Evolutionary conservation across 2,888 invertebrate genomes (phyloP).

Genomic region (Hoplodrina blanda): DNA sequence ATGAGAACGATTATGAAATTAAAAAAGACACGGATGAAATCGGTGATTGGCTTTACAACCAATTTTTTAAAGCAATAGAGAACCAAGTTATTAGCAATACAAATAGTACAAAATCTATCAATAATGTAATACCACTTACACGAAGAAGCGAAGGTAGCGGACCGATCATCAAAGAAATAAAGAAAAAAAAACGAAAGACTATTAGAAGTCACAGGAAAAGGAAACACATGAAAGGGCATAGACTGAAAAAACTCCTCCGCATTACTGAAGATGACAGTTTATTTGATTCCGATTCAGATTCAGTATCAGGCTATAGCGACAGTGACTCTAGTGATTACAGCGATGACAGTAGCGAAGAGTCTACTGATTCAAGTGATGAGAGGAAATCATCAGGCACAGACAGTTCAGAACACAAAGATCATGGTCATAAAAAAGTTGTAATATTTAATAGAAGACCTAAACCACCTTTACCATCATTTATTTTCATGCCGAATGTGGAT

Average conservation of each 20-base stretch:
- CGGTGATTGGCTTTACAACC: conserved; percentile 87
- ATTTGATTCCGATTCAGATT: conserved; percentile 70
- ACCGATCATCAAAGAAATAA: conserved; percentile 51
- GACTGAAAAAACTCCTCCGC: conserved; percentile 76
- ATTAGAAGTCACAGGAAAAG: conserved; percentile 63
- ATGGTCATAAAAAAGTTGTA: conserved; percentile 82
- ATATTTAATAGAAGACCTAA: conserved; percentile 81
- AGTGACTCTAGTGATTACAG: conserved; percentile 52
- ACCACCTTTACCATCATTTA: conserved; percentile 83
- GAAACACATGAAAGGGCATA: conserved; percentile 66
- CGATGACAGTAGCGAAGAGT: conserved; percentile 17
- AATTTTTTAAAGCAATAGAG: conserved; percentile 87
- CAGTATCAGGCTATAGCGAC: conserved; percentile 57
- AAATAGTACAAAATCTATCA: conserved; percentile 54
- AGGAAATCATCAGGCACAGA: conserved; percentile 5
- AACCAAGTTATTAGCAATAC: conserved; percentile 84
- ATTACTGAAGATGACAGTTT: conserved; percentile 84
- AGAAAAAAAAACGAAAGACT: conserved; percentile 67
- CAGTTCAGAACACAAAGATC: conserved; percentile 66
- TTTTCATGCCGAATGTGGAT: conserved; percentile 83
- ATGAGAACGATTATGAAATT: conserved; percentile 74
- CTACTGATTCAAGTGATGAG: conserved; percentile 10
- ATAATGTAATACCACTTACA: conserved; percentile 57
- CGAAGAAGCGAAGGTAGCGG: conserved; percentile 72
- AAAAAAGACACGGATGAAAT: conserved; percentile 81